phyloP scores from a whole-genome alignment of 2,113 vertebrate genomes.

The Oryzias woworae region DNA sequence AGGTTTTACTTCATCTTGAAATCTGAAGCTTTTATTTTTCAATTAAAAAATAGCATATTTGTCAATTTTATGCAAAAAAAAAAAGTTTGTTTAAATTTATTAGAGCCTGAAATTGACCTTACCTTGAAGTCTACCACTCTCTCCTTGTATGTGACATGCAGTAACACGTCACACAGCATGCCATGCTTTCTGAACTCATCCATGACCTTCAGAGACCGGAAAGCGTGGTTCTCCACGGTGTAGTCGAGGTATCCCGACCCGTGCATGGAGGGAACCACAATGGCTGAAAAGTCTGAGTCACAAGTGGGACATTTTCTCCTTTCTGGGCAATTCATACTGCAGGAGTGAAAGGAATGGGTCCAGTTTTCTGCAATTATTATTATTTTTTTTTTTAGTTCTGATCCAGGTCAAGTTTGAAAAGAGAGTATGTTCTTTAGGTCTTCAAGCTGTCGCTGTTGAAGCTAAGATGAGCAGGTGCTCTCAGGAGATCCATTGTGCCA shows the following conservation, averaged over 20 bases:
- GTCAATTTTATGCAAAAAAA: too few relatives aligned
- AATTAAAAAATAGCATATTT: too few relatives aligned
- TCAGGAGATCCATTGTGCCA: slow-evolving; percentile 33
- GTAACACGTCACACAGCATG: slow-evolving; percentile 79
- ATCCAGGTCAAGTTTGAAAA: slow-evolving; percentile 25
- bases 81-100: background rate
- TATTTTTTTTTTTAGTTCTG: slow-evolving; percentile 25
- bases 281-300: slow-evolving; percentile 73
- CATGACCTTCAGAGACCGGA: slow-evolving; percentile 72
- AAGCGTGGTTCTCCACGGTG: slow-evolving; percentile 77
- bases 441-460: slow-evolving; percentile 8
- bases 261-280: slow-evolving; percentile 79
- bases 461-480: slow-evolving; percentile 16
- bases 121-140: slow-evolving; percentile 78
- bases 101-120: background rate
- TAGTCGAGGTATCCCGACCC: slow-evolving; percentile 82
- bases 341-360: background rate
- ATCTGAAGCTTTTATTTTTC: too few relatives aligned
- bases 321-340: slow-evolving; percentile 76
- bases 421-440: slow-evolving; percentile 3
- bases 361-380: slow-evolving; percentile 1
- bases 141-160: slow-evolving; percentile 78
- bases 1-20: too few relatives aligned
- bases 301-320: slow-evolving; percentile 66
- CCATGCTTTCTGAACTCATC: slow-evolving; percentile 78